Conservation (phyloP, 2,888 invertebrate species). For the Agrypnus murinus region DNA sequence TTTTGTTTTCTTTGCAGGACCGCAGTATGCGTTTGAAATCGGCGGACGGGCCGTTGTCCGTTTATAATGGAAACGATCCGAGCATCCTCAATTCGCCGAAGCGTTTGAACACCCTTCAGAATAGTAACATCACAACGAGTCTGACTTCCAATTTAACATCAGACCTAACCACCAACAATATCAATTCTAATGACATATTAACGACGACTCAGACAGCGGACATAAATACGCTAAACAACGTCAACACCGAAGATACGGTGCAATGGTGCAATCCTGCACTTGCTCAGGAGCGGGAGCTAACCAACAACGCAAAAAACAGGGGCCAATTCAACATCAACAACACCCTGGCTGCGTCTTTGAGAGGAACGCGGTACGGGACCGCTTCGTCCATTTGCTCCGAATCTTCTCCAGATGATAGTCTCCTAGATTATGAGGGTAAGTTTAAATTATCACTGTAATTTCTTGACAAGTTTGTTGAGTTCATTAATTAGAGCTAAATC, state of each 20-base stretch:
- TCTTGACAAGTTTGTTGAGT: too few species aligned
- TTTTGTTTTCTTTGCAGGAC: slow-evolving; percentile 61
- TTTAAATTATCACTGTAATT: slow-evolving; percentile 1
- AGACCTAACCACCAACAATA: slow-evolving; percentile 45
- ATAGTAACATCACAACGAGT: slow-evolving; percentile 65
- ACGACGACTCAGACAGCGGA: slow-evolving; percentile 49
- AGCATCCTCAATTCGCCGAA: slow-evolving; percentile 69
- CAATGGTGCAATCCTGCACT: slow-evolving; percentile 69
- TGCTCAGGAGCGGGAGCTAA: slow-evolving; percentile 63
- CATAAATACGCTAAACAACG: slow-evolving; percentile 56
- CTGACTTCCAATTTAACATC: slow-evolving; percentile 56
- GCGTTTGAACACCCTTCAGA: slow-evolving; percentile 68
- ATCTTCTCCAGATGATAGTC: slow-evolving; percentile 74
- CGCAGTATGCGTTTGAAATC: slow-evolving; percentile 70
- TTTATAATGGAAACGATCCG: slow-evolving; percentile 66
- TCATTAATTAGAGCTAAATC: too few species aligned
- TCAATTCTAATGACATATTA: slow-evolving; percentile 51
- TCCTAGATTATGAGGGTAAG: slow-evolving; percentile 74
- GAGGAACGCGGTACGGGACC: slow-evolving; percentile 64
- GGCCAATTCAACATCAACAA: slow-evolving; percentile 65
- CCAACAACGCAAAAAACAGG: slow-evolving; percentile 65
- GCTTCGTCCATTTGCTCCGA: slow-evolving; percentile 67
- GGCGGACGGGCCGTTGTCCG: slow-evolving; percentile 68
- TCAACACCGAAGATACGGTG: slow-evolving; percentile 62
- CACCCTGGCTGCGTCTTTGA: slow-evolving; percentile 70